Evolutionary conservation across 2,888 invertebrate species (phyloP), one percentile per base, ranked within the genome.

Genomic region (Heliconius aoede): DNA sequence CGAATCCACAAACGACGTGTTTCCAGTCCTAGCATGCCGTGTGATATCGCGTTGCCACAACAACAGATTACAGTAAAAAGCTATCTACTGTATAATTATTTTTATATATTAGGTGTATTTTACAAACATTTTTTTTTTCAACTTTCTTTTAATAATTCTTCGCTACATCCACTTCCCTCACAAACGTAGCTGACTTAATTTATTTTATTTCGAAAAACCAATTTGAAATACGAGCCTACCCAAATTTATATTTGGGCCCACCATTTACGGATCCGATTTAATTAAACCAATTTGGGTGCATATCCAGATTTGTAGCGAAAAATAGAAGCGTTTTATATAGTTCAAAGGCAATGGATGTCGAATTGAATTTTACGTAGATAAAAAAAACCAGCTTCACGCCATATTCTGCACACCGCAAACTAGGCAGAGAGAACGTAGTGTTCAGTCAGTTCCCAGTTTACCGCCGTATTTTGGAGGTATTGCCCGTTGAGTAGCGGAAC

Each of bases 241-340:
- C 32, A 75, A 64, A 30, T 76, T 64, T 79, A 65, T 58, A 72
- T 79, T 58, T 46, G 55, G 55, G 36, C 46, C 40, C 58, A 46
- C 58, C 60, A 68, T 76, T 76, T 69, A 74, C 74, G 72, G 61
- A 69, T 36, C 74, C 60, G 74, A 76, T 78, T 79, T 79, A 79
- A 79, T 79, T 79, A 79, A 79, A 76, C 72, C 78, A 71, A 78
- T 78, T 73, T 64, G 76, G 71, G 58, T 40, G 68, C 62, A 64
- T 69, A 72, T 62, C 26, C 68, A 28, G 62, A 73, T 55, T 55
- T 55, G 55, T 77, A 78, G 78, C 76, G 74, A 74, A 79, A 81
- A 80, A 81, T 76, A 79, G 76, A 73, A 72, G 71, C 76, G 76
- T 76, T 73, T 79, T 81, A 77, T 80, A 76, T 80, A 77, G 71